These are phyloP conservation scores for Elaphurus davidianus DNA, from an alignment of 2,113 vertebrate genomes.

Conservation along the genomic window DNA sequence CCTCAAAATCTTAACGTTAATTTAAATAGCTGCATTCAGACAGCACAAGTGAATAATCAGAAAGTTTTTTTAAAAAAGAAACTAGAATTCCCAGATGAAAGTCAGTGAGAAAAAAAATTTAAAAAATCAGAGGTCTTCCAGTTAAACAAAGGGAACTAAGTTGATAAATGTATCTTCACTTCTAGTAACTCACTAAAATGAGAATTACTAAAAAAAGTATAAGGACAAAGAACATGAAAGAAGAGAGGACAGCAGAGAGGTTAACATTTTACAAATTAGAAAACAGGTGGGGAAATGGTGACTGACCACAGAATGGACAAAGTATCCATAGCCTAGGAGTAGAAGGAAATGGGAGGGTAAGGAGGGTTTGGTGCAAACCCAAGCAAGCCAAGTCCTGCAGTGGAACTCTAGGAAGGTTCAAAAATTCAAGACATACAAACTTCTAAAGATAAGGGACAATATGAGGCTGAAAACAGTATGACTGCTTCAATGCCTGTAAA, in stretches of 20 bases:
- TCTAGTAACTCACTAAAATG: not conserved
- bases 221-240: slow-evolving; percentile 5
- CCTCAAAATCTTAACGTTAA: not conserved
- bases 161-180: not conserved
- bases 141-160: not conserved
- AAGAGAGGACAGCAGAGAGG: not conserved
- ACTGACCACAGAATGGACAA: not conserved
- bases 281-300: not conserved
- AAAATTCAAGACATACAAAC: not conserved
- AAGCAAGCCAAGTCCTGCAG: not conserved
- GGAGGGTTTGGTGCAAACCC: not conserved
- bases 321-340: not conserved
- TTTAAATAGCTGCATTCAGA: slow-evolving; percentile 2
- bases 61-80: not conserved
- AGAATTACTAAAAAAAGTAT: not conserved
- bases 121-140: not conserved
- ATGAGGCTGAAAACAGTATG: not conserved
- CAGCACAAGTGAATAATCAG: not conserved
- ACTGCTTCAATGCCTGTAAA: not conserved
- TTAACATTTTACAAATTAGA: not conserved
- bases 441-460: not conserved
- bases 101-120: not conserved
- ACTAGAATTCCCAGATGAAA: not conserved
- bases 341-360: not conserved
- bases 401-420: not conserved